These are phyloP conservation scores for Pollenia amentaria DNA, from an alignment of 2,888 invertebrate species.

Conservation along the genomic window DNA sequence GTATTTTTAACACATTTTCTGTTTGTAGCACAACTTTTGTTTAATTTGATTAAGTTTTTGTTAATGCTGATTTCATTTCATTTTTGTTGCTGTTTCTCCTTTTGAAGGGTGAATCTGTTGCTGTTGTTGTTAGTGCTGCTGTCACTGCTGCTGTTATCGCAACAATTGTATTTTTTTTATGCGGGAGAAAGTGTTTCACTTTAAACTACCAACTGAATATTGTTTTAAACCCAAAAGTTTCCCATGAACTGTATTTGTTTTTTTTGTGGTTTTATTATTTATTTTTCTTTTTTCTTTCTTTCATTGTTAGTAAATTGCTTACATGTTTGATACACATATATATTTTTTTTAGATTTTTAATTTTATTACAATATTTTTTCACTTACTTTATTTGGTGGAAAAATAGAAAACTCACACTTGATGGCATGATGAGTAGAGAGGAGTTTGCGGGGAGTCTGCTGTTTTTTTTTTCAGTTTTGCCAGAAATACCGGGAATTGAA, in stretches of 20 bases:
- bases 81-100: constrained; percentile 35
- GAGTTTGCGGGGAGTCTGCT: not conserved
- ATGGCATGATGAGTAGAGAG: constrained; percentile 20
- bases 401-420: constrained; percentile 24
- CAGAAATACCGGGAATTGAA: no score
- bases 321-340: constrained; percentile 41
- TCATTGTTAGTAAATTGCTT: constrained; percentile 30
- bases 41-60: constrained; percentile 36
- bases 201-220: constrained; percentile 48
- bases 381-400: constrained; percentile 32
- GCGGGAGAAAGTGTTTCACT: constrained; percentile 71
- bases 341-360: constrained; percentile 11
- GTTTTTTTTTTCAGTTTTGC: no score
- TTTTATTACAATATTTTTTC: constrained; percentile 50
- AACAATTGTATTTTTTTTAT: constrained; percentile 59
- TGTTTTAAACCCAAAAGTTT: constrained; percentile 40
- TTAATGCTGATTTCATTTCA: constrained; percentile 22
- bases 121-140: constrained; percentile 33
- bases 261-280: not conserved
- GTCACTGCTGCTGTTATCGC: constrained; percentile 45
- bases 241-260: constrained; percentile 59
- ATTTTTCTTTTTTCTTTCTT: not conserved
- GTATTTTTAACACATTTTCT: constrained; percentile 36
- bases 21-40: constrained; percentile 46
- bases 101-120: constrained; percentile 63